Conservation (phyloP, 2,888 invertebrate genomes). For the Dorcus hopei region DNA sequence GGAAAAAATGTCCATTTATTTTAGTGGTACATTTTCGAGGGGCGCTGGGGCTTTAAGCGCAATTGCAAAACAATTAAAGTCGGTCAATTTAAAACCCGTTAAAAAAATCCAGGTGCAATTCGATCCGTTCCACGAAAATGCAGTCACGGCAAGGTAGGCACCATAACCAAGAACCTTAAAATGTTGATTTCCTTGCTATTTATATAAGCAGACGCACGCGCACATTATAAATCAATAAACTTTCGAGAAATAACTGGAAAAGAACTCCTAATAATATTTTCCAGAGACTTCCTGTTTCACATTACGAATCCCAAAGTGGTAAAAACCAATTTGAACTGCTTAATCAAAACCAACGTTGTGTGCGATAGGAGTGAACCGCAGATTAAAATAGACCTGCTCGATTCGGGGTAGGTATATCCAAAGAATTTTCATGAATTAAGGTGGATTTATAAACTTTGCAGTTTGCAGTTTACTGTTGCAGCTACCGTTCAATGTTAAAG, state of each 20-base stretch:
- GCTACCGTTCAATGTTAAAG: too few species aligned
- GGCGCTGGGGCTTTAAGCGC: conserved; percentile 70
- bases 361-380: conserved; percentile 76
- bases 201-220: conserved; percentile 36
- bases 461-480: too few species aligned
- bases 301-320: conserved; percentile 64
- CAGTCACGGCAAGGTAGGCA: conserved; percentile 56
- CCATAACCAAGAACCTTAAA: conserved; percentile 23
- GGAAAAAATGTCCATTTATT: conserved; percentile 67
- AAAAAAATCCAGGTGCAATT: conserved; percentile 75
- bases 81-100: conserved; percentile 74
- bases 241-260: too few species aligned
- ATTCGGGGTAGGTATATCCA: conserved; percentile 39
- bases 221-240: conserved; percentile 3
- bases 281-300: conserved; percentile 69
- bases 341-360: conserved; percentile 71
- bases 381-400: conserved; percentile 55
- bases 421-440: conserved; percentile 1
- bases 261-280: conserved; percentile 37
- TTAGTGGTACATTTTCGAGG: conserved; percentile 64
- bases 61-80: conserved; percentile 67
- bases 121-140: conserved; percentile 78
- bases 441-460: too few species aligned
- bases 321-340: conserved; percentile 72
- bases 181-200: conserved; percentile 37